These are phyloP conservation scores for Petrocephalus microphthalmus DNA, from an alignment of 2,113 vertebrate genomes.

Conservation along the genomic window DNA sequence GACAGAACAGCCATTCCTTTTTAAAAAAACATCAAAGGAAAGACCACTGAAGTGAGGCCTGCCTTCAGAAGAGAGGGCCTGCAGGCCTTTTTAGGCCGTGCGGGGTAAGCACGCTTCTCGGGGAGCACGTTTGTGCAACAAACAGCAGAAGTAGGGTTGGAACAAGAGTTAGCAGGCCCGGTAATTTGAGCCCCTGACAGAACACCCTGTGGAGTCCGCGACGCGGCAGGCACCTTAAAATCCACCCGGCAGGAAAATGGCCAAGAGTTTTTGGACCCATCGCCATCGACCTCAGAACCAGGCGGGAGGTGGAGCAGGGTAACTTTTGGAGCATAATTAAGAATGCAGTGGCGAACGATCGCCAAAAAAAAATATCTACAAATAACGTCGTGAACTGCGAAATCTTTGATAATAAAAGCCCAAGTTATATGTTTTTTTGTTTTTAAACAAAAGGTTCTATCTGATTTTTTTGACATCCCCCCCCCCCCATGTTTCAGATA, in stretches of 20 bases:
- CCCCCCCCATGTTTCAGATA: neutral
- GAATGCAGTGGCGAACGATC: neutral
- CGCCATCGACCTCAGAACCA: neutral
- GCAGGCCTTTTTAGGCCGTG: neutral
- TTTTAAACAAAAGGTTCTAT: neutral
- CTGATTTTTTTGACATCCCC: neutral
- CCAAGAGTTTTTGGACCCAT: neutral
- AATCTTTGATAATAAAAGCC: neutral
- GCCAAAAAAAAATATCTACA: neutral
- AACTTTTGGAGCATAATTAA: neutral
- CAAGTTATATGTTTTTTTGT: neutral
- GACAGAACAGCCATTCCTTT: constrained; percentile 10
- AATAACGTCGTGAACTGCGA: neutral
- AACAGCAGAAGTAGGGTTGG: neutral
- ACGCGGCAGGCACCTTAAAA: neutral
- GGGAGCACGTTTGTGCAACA: neutral
- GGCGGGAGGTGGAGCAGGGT: neutral
- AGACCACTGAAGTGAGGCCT: neutral
- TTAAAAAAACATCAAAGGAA: constrained; percentile 12
- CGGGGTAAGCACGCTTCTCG: too few relatives aligned
- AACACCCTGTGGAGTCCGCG: neutral
- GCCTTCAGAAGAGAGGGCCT: neutral
- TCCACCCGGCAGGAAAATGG: neutral
- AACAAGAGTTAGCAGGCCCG: neutral
- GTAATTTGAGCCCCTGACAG: neutral